phyloP scores from a whole-genome alignment of 2,113 vertebrate genomes.

The Probosciger aterrimus region DNA sequence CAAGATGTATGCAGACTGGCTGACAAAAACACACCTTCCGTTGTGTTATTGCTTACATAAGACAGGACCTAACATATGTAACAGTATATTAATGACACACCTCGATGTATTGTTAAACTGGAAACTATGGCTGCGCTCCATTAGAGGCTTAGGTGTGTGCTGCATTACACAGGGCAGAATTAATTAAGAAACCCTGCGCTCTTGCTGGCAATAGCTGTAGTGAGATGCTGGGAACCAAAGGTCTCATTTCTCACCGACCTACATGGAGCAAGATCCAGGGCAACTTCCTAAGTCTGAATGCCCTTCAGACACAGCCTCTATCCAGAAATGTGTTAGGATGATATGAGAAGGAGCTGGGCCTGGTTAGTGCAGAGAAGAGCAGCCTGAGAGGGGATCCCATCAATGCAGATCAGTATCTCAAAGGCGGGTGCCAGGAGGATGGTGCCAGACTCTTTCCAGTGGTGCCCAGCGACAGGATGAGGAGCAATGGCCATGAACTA shows the following conservation, averaged over 20 bases:
- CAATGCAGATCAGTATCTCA: background rate
- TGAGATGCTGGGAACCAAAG: background rate
- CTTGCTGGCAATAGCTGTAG: background rate
- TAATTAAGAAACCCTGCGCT: background rate
- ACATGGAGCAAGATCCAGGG: background rate
- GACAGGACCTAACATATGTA: background rate
- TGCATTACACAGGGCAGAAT: background rate
- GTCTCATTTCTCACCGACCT: background rate
- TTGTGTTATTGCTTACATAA: conserved; percentile 34
- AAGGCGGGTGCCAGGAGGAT: background rate
- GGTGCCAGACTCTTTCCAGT: background rate
- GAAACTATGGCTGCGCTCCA: conserved; percentile 16
- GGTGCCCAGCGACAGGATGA: fast-evolving
- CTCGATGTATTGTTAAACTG: conserved; percentile 18
- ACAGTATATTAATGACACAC: conserved; percentile 34
- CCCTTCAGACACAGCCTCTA: background rate
- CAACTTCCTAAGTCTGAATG: background rate
- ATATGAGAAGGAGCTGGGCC: background rate
- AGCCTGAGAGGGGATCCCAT: background rate
- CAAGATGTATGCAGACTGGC: background rate
- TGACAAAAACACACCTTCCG: background rate
- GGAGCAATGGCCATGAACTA: background rate
- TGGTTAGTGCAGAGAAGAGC: background rate
- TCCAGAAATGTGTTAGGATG: background rate
- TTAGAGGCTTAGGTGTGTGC: conserved; percentile 22